Base-by-base conservation (phyloP, 92 coral and sea anemone species). In the Virgularia gustaviana region DNA sequence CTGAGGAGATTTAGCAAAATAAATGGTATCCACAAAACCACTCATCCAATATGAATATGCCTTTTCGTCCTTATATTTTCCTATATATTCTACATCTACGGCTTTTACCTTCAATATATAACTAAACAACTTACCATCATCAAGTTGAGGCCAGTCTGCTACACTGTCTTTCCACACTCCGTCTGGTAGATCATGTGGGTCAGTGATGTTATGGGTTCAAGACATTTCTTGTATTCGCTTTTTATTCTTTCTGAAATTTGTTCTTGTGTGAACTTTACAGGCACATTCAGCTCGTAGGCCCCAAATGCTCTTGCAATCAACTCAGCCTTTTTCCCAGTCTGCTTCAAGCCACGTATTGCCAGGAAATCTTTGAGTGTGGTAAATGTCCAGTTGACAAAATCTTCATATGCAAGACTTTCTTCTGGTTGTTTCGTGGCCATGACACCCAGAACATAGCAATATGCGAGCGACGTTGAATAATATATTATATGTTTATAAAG, bases 21-120 rank as follows among this genome's bases (percentile, higher is more conserved):
- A 43, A 16, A 43, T 13, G 51, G n/a, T 57, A 27, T 41, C 79
- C 54, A 74, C 79, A 74, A 74, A 74, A 37, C 73, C 53, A 60
- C 79, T 75, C 44, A 42, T 31, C 32, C 35, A 62, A 62, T 58
- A 63, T 60, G n/a, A n/a, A n/a, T n/a, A n/a, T n/a, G n/a, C n/a
- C n/a, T n/a, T n/a, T n/a, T n/a, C n/a, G n/a, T n/a, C 79, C 33
- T 73, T 73, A 34, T 73, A 73, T 19, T 59, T 73, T 35, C 79
- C 79, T 41, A 73, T 52, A 39, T 73, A 73, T 25, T 59, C 79
- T 9, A 56, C 36, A 36, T 73, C 37, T 35, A 73, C 36, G 37
- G 57, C 73, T 51, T 43, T 43, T 20, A 43, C 19, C 51, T 13
- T 13, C 13, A 43, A 13, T 20, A 13, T n/a, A n/a, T n/a, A n/a